Evolutionary conservation across 2,797 vertebrate genomes (phyloP).

Genomic region (Rhodeus uyekii): DNA sequence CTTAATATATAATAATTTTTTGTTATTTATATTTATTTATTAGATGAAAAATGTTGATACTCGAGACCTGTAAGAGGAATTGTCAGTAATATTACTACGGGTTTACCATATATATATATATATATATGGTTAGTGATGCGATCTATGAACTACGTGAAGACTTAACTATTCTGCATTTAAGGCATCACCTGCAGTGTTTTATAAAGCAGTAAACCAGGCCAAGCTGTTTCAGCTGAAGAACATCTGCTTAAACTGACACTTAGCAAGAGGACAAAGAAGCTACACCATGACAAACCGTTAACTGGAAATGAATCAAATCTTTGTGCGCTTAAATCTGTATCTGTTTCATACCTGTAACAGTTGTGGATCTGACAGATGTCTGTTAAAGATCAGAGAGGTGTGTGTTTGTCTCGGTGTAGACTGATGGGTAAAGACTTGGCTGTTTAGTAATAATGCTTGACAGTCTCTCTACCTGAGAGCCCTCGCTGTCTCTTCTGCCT

Average conservation of each 20-base stretch:
- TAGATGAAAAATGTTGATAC: too few relatives aligned
- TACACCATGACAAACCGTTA: background rate
- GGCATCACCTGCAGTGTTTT: background rate
- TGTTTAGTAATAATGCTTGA: background rate
- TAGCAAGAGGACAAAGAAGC: background rate
- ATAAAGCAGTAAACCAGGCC: background rate
- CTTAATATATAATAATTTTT: too few relatives aligned
- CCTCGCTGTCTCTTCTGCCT: background rate
- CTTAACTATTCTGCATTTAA: background rate
- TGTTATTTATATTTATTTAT: too few relatives aligned
- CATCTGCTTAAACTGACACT: background rate
- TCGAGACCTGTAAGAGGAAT: background rate
- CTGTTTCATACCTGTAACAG: slow-evolving; percentile 8
- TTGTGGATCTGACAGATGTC: background rate
- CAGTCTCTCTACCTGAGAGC: slow-evolving; percentile 4
- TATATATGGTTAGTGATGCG: background rate
- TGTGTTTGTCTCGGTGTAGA: slow-evolving; percentile 4
- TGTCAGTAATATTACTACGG: background rate
- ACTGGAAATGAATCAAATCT: background rate
- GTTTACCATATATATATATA: background rate
- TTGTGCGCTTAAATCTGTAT: background rate
- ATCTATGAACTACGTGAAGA: background rate
- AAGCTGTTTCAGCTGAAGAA: background rate
- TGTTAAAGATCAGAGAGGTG: slow-evolving; percentile 25
- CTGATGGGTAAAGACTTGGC: background rate